These are phyloP conservation scores for Melolontha melolontha DNA, from an alignment of 2,888 invertebrate genomes.

Conservation along the genomic window DNA sequence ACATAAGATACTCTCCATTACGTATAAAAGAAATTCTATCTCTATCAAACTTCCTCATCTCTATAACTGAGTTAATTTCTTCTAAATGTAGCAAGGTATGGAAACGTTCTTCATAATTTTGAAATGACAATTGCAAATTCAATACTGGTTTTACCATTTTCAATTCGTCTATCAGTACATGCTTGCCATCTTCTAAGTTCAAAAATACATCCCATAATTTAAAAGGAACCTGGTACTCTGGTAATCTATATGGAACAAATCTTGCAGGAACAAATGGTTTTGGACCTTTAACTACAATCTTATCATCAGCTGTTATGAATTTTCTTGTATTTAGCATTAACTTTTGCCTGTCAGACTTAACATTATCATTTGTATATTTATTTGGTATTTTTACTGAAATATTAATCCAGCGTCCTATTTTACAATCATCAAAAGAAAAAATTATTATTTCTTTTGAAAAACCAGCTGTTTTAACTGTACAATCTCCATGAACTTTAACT, in stretches of 20 bases:
- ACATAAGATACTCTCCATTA: slow-evolving; percentile 76
- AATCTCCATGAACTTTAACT: slow-evolving; percentile 63
- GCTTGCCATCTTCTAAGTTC: slow-evolving; percentile 60
- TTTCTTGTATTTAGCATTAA: slow-evolving; percentile 22
- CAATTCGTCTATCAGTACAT: slow-evolving; percentile 52
- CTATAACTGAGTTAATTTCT: slow-evolving; percentile 78
- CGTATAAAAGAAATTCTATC: slow-evolving; percentile 73
- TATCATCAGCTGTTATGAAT: slow-evolving; percentile 18
- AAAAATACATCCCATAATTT: slow-evolving; percentile 62
- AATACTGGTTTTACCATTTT: slow-evolving; percentile 68
- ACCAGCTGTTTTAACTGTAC: slow-evolving; percentile 66
- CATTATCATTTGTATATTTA: slow-evolving; percentile 17
- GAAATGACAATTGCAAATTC: slow-evolving; percentile 65
- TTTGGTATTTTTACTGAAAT: slow-evolving; percentile 57
- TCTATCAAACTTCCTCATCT: slow-evolving; percentile 77
- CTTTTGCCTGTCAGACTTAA: slow-evolving; percentile 3
- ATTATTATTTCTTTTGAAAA: slow-evolving; percentile 71
- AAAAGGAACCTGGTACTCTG: slow-evolving; percentile 65
- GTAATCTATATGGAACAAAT: slow-evolving; percentile 72
- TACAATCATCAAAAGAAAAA: slow-evolving; percentile 72
- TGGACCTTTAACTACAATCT: slow-evolving; percentile 67
- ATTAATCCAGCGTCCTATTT: slow-evolving; percentile 71
- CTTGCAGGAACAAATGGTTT: slow-evolving; percentile 67
- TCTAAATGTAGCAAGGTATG: slow-evolving; percentile 82
- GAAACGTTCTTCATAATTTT: slow-evolving; percentile 78